These are phyloP conservation scores for Ptychochromis oligacanthus DNA, from an alignment of 2,113 vertebrate species.

Conservation along the genomic window DNA sequence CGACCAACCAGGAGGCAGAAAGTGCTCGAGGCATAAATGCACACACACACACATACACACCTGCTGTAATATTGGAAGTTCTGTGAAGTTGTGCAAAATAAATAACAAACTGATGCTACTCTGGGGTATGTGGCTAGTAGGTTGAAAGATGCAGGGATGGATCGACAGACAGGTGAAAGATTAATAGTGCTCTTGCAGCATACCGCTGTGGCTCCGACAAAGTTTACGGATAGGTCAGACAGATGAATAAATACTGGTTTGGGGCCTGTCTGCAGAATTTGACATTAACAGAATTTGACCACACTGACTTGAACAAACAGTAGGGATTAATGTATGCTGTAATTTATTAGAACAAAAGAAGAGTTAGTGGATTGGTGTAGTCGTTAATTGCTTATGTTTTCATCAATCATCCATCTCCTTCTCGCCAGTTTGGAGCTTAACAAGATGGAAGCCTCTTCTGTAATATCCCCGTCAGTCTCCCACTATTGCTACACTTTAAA, in stretches of 20 bases:
- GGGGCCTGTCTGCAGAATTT: background rate
- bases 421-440: slow-evolving; percentile 1
- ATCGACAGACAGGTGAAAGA: slow-evolving; percentile 30
- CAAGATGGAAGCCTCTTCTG: background rate
- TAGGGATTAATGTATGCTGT: background rate
- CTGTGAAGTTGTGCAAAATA: background rate
- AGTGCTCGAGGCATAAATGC: background rate
- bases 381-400: slow-evolving; percentile 4
- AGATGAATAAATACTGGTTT: background rate
- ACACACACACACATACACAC: background rate
- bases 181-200: background rate
- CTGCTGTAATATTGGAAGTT: background rate
- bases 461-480: slow-evolving; percentile 6
- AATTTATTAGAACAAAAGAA: background rate
- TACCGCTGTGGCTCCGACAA: background rate
- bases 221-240: background rate
- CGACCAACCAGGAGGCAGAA: background rate
- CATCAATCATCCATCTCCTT: background rate
- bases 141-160: background rate
- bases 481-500: background rate
- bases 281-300: background rate
- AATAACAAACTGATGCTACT: background rate
- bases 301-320: background rate
- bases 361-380: background rate
- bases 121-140: background rate